Percentiles rank a stretch among this genome's conserved stretches.
These are phyloP conservation scores for Oxystoma pomonae DNA, from an alignment of 2,888 invertebrate genomes.

Conservation along the genomic window DNA sequence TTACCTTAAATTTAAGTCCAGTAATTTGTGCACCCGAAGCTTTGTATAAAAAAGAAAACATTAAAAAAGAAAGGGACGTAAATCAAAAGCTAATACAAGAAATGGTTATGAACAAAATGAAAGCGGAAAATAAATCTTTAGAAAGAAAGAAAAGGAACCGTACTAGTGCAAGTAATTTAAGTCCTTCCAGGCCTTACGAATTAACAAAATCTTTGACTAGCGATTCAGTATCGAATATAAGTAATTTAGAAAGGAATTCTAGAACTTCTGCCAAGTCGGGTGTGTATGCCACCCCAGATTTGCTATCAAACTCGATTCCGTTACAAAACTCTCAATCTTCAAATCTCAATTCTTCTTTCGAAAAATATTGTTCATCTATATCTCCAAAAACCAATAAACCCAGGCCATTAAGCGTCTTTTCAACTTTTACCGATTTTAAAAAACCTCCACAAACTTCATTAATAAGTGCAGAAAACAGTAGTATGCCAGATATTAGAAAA, in stretches of 20 bases:
- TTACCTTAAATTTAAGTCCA: conserved; percentile 30
- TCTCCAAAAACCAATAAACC: conserved; percentile 27
- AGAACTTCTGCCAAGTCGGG: conserved; percentile 28
- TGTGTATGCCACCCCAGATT: conserved; percentile 39
- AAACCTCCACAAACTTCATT: conserved; percentile 29
- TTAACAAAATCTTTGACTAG: conserved; percentile 42
- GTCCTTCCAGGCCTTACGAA: conserved; percentile 35
- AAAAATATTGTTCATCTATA: conserved; percentile 26
- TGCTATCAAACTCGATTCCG: conserved; percentile 35
- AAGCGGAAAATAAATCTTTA: conserved; percentile 61
- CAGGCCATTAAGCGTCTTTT: conserved; percentile 35
- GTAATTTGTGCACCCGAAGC: conserved; percentile 34
- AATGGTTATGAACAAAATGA: conserved; percentile 75
- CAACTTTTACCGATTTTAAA: conserved; percentile 29
- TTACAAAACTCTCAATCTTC: conserved; percentile 36
- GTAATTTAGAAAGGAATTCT: conserved; percentile 23
- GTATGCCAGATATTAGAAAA: conserved; percentile 46
- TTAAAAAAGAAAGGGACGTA: conserved; percentile 74
- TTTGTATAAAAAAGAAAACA: conserved; percentile 56
- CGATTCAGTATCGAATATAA: conserved; percentile 32
- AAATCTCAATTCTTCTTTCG: conserved; percentile 20
- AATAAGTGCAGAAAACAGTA: conserved; percentile 43
- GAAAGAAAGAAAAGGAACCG: conserved; percentile 56
- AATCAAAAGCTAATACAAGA: conserved; percentile 81
- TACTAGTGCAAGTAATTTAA: conserved; percentile 41